Evolutionary conservation across 1,140 invertebrate genomes (phyloP).

Genomic region (Drosophila arizonae): DNA sequence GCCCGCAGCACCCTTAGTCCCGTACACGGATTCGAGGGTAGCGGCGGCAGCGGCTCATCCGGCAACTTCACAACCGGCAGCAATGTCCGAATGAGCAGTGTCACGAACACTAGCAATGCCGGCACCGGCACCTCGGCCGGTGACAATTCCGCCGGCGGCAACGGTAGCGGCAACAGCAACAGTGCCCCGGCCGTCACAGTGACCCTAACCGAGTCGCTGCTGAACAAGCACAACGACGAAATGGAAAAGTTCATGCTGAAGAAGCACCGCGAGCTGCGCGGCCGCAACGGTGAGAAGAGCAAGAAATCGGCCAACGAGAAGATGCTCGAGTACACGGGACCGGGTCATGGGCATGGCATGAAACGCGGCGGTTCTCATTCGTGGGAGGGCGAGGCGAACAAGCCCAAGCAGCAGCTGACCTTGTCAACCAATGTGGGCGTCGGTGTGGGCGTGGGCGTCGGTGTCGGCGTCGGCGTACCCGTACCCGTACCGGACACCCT

Average conservation of each 20-base stretch:
- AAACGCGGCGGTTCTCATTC: constrained; percentile 85
- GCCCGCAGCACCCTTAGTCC: constrained; percentile 66
- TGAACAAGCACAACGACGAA: constrained; percentile 89
- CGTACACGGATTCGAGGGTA: constrained; percentile 82
- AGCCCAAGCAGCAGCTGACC: constrained; percentile 84
- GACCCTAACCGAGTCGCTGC: constrained; percentile 86
- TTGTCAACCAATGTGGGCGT: constrained; percentile 9
- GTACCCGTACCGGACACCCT: background rate
- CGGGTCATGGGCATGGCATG: constrained; percentile 84
- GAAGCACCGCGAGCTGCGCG: constrained; percentile 86
- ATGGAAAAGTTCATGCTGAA: constrained; percentile 91
- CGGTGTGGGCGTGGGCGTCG: background rate
- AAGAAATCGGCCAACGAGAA: constrained; percentile 80
- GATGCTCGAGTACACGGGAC: constrained; percentile 63
- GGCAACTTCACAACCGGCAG: constrained; percentile 85
- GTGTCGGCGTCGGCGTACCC: background rate
- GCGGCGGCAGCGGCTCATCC: constrained; percentile 84
- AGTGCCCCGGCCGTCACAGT: constrained; percentile 51
- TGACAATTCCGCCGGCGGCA: constrained; percentile 28
- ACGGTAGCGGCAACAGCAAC: constrained; percentile 38
- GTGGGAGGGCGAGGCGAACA: constrained; percentile 85
- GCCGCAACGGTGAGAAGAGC: constrained; percentile 83
- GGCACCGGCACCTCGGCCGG: constrained; percentile 58
- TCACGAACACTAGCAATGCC: constrained; percentile 75
- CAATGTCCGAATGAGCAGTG: constrained; percentile 83